A percentile compares a stretch with the other conserved stretches of the same genome.
phyloP scores from a whole-genome alignment of 1,140 invertebrate genomes.

The Aradophagus sp. region DNA sequence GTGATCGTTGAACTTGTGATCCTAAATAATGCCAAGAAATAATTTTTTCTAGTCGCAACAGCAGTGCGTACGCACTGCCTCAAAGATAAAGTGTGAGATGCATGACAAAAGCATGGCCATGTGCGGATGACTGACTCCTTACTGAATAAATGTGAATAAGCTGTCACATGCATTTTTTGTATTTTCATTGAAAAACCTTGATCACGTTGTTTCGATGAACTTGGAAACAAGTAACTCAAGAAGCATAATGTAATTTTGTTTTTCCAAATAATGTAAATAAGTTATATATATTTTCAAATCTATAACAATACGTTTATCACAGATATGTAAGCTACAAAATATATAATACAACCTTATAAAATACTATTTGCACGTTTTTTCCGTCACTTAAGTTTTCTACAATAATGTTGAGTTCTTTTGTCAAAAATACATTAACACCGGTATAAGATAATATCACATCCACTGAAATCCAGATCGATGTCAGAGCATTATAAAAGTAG shows the following conservation, averaged over 20 bases:
- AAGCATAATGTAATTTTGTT: no score
- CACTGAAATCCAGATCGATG: slow-evolving; percentile 28
- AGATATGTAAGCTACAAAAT: slow-evolving; percentile 75
- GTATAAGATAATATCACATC: slow-evolving; percentile 36
- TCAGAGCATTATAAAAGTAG: slow-evolving; percentile 19
- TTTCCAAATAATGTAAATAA: no score
- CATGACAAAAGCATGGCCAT: slow-evolving; percentile 33
- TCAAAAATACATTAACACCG: slow-evolving; percentile 13
- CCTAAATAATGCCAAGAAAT: slow-evolving; percentile 38
- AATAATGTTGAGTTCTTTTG: slow-evolving; percentile 26
- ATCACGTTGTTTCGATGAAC: not conserved
- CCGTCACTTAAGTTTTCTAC: slow-evolving; percentile 41
- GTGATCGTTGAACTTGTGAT: slow-evolving; percentile 41
- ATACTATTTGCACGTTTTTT: no score
- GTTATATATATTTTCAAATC: slow-evolving; percentile 70
- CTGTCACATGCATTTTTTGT: slow-evolving; percentile 31
- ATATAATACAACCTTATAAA: slow-evolving; percentile 69
- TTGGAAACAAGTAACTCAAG: no score
- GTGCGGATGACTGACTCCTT: slow-evolving; percentile 41
- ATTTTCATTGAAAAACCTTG: slow-evolving; percentile 32
- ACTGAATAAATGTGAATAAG: slow-evolving; percentile 48
- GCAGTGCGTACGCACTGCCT: slow-evolving; percentile 45
- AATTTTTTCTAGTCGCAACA: slow-evolving; percentile 53
- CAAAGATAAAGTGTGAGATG: slow-evolving; percentile 48
- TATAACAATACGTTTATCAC: slow-evolving; percentile 74